These are phyloP conservation scores for Pantala flavescens DNA, from an alignment of 1,140 invertebrate species.

Conservation along the genomic window DNA sequence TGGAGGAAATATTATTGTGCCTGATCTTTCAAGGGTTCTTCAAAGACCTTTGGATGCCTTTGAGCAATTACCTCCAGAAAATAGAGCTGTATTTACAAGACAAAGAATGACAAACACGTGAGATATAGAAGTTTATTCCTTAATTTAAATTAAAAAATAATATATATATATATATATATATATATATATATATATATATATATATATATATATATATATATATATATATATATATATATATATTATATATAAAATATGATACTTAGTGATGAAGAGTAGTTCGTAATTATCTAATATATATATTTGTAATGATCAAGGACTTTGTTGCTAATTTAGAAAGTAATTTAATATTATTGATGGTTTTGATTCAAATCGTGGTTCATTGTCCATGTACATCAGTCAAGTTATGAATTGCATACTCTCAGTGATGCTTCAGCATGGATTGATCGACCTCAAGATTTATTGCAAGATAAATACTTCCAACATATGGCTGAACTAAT, in stretches of 20 bases:
- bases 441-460: slow-evolving; percentile 23
- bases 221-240: too few relatives aligned
- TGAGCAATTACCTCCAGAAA: slow-evolving; percentile 9
- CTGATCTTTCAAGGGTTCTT: slow-evolving; percentile 25
- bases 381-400: too few relatives aligned
- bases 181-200: too few relatives aligned
- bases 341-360: too few relatives aligned
- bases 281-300: too few relatives aligned
- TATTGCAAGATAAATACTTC: slow-evolving; percentile 23
- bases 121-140: background rate
- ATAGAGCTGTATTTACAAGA: slow-evolving; percentile 20
- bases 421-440: slow-evolving; percentile 18
- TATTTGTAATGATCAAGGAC: too few relatives aligned
- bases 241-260: too few relatives aligned
- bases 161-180: background rate
- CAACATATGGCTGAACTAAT: slow-evolving; percentile 20
- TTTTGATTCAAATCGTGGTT: too few relatives aligned
- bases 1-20: slow-evolving; percentile 23
- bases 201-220: too few relatives aligned
- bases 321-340: too few relatives aligned
- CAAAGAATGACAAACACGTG: slow-evolving; percentile 22
- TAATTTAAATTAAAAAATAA: background rate
- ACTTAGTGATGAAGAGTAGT: too few relatives aligned
- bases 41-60: slow-evolving; percentile 21
- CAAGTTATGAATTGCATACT: background rate